Conservation (phyloP, 2,113 vertebrate species). For the Prietella phreatophila region DNA sequence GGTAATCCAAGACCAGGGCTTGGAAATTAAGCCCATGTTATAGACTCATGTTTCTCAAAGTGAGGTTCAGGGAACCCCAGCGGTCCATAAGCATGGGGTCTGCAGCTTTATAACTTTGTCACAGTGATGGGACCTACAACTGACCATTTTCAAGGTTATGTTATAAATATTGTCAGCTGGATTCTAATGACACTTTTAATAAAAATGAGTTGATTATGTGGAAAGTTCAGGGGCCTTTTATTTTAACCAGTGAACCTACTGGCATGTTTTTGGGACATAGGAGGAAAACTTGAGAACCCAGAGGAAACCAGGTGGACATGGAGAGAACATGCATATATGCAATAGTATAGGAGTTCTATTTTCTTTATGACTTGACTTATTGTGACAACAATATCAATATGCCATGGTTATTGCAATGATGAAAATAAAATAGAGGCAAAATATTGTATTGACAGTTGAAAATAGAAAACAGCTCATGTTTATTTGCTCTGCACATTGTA, state of each 20-base stretch:
- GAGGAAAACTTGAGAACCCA: not conserved
- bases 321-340: not conserved
- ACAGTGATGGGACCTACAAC: not conserved
- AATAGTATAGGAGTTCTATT: not conserved
- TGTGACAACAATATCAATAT: not conserved
- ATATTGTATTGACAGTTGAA: not conserved
- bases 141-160: not conserved
- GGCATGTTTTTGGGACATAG: not conserved
- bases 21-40: not conserved
- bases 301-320: not conserved
- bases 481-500: not conserved
- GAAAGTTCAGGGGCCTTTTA: no score
- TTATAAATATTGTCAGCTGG: not conserved
- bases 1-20: not conserved
- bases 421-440: not conserved
- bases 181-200: not conserved
- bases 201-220: no score
- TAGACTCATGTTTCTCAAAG: not conserved
- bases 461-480: not conserved
- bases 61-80: not conserved
- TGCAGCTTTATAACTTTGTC: not conserved
- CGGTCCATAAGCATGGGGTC: not conserved
- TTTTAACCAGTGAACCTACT: not conserved
- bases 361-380: not conserved
- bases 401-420: not conserved